Conservation (phyloP, 2,888 invertebrate species). For the Orthonychiurus folsomi region DNA sequence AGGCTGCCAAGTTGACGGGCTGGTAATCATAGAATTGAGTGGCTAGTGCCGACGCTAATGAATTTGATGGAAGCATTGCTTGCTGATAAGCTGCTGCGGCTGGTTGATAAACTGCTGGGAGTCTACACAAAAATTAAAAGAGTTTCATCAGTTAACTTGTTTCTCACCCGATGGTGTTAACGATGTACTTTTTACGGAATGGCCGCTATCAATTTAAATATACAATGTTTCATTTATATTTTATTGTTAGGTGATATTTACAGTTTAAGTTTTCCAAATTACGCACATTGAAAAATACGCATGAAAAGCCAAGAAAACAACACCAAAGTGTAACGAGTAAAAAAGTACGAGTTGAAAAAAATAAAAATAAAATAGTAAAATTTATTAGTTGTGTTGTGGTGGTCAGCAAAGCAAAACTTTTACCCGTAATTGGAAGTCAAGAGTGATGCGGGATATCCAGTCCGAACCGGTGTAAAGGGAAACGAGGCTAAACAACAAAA, state of each 20-base stretch:
- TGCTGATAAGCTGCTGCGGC: slow-evolving; percentile 50
- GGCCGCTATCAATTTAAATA: not conserved
- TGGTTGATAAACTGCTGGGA: slow-evolving; percentile 32
- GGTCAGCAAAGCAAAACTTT: slow-evolving; percentile 48
- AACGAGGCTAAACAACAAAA: slow-evolving; percentile 52
- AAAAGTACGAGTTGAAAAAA: slow-evolving; percentile 3
- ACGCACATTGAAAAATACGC: slow-evolving; percentile 10
- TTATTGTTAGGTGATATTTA: not conserved
- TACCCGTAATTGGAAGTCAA: slow-evolving; percentile 72
- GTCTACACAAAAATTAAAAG: slow-evolving; percentile 11
- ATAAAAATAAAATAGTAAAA: slow-evolving; percentile 5
- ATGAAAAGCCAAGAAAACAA: slow-evolving; percentile 6
- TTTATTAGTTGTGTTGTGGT: slow-evolving; percentile 7
- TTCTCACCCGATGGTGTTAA: not conserved
- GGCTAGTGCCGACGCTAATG: slow-evolving; percentile 34
- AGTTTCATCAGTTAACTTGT: not conserved
- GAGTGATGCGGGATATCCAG: slow-evolving; percentile 66
- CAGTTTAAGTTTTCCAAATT: slow-evolving; percentile 18
- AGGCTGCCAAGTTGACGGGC: slow-evolving; percentile 13
- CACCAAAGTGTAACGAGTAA: not conserved
- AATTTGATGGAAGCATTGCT: slow-evolving; percentile 52
- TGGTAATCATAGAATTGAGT: slow-evolving; percentile 24
- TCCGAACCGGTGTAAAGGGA: slow-evolving; percentile 57
- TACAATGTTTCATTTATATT: not conserved
- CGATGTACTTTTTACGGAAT: not conserved